These are phyloP conservation scores for Hypomecis atomaria DNA, from an alignment of 2,888 invertebrate species.

Conservation along the genomic window DNA sequence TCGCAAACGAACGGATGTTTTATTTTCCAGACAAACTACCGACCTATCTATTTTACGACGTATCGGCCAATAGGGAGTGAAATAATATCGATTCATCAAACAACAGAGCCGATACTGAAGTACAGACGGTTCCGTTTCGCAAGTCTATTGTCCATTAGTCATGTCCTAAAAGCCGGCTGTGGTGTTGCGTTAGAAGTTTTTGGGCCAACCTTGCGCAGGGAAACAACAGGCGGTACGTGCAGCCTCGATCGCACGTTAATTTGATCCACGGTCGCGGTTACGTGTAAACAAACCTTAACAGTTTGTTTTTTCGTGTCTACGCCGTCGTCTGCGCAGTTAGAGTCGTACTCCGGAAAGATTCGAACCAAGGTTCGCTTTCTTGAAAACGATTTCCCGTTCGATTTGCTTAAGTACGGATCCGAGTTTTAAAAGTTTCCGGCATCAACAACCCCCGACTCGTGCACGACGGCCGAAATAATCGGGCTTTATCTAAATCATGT, in stretches of 20 bases:
- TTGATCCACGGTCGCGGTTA: slow-evolving; percentile 67
- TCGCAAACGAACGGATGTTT: slow-evolving; percentile 28
- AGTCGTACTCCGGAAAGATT: slow-evolving; percentile 38
- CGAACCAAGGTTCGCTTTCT: slow-evolving; percentile 35
- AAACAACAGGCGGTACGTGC: slow-evolving; percentile 71
- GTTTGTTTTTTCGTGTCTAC: slow-evolving; percentile 57
- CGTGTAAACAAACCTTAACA: slow-evolving; percentile 63
- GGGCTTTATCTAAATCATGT: slow-evolving; percentile 53
- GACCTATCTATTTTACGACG: slow-evolving; percentile 37
- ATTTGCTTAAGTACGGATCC: slow-evolving; percentile 24
- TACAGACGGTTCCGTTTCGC: slow-evolving; percentile 59
- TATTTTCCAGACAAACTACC: slow-evolving; percentile 31
- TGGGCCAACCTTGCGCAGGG: slow-evolving; percentile 66
- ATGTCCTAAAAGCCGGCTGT: slow-evolving; percentile 70
- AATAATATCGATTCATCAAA: slow-evolving; percentile 24
- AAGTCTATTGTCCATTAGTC: slow-evolving; percentile 75
- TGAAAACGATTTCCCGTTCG: slow-evolving; percentile 30
- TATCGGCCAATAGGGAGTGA: slow-evolving; percentile 24
- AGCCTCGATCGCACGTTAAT: slow-evolving; percentile 74
- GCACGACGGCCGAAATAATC: slow-evolving; percentile 28
- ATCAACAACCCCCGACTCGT: slow-evolving; percentile 11
- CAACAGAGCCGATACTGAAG: slow-evolving; percentile 14
- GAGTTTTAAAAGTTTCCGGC: slow-evolving; percentile 34
- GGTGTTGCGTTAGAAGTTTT: slow-evolving; percentile 68
- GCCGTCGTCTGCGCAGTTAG: slow-evolving; percentile 37